phyloP scores from a whole-genome alignment of 2,888 invertebrate species.

The Xanthia togata region DNA sequence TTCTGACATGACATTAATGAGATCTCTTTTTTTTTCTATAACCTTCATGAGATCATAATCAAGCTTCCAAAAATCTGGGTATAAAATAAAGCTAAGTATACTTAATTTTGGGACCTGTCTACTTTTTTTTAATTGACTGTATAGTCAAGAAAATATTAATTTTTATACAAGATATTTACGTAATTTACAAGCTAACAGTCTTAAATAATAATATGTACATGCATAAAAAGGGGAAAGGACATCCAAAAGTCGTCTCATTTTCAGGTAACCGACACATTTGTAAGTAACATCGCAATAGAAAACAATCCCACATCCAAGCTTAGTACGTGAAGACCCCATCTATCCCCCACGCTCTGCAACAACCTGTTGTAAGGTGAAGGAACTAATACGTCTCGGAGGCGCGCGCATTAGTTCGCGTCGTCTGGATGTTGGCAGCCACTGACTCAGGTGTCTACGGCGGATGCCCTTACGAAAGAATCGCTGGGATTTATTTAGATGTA shows the following conservation, averaged over 20 bases:
- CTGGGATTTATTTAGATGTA: slow-evolving; percentile 24
- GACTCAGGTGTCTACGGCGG: slow-evolving; percentile 67
- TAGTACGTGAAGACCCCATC: slow-evolving; percentile 16
- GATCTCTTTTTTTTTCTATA: not conserved
- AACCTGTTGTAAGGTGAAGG: slow-evolving; percentile 66
- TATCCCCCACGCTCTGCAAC: slow-evolving; percentile 20
- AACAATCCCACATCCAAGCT: slow-evolving; percentile 9
- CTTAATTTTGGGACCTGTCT: not conserved
- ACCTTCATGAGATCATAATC: not conserved
- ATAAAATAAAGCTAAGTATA: no score
- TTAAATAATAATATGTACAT: not conserved
- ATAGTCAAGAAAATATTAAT: not conserved
- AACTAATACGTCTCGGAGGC: slow-evolving; percentile 63
- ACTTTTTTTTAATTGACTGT: not conserved
- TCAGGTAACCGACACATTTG: not conserved
- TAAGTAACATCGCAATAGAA: not conserved
- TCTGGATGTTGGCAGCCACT: slow-evolving; percentile 56
- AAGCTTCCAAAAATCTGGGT: not conserved
- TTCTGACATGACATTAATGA: not conserved
- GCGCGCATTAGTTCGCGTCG: slow-evolving; percentile 63
- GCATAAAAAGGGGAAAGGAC: not conserved
- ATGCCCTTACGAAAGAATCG: slow-evolving; percentile 24
- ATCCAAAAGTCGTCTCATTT: not conserved
- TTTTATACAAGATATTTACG: not conserved
- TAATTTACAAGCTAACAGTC: not conserved